phyloP scores from a whole-genome alignment of 2,888 invertebrate genomes.

The Gymnoscelis rufifasciata region DNA sequence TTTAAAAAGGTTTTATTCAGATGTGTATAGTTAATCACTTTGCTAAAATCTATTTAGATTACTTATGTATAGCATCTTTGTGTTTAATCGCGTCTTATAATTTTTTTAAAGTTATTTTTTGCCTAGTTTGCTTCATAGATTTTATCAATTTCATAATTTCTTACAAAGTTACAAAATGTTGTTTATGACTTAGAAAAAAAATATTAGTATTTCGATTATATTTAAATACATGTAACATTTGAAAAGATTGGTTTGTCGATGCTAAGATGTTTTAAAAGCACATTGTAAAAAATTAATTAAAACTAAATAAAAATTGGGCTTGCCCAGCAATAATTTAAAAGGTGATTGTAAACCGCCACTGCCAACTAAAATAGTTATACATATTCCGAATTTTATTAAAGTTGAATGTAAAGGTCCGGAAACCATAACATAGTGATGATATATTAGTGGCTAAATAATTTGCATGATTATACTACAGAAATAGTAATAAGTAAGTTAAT shows the following conservation, averaged over 20 bases:
- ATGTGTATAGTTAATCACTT: constrained; percentile 41
- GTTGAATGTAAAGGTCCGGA: neutral
- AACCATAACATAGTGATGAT: neutral
- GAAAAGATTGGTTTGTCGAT: no score
- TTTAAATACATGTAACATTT: neutral
- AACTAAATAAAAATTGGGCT: neutral
- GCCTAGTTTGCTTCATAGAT: constrained; percentile 16
- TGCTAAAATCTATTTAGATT: constrained; percentile 33
- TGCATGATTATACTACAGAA: neutral
- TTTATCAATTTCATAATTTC: constrained; percentile 17
- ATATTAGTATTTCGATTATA: neutral
- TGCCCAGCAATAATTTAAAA: neutral
- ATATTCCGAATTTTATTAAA: neutral
- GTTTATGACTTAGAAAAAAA: constrained; percentile 1
- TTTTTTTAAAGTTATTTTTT: constrained; percentile 23
- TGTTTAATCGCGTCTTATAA: constrained; percentile 27
- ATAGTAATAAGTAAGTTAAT: constrained; percentile 13
- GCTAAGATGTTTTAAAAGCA: neutral
- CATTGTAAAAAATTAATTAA: neutral
- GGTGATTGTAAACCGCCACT: constrained; percentile 1
- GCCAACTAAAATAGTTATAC: neutral
- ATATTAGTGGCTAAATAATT: constrained; percentile 1
- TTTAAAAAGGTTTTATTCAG: constrained; percentile 20
- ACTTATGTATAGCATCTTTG: constrained; percentile 30
- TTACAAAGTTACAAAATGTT: constrained; percentile 16